Evolutionary conservation across 2,797 vertebrate genomes (phyloP), one percentile per base, ranked within the genome.

Genomic region (Parauchenoglanis ngamensis): DNA sequence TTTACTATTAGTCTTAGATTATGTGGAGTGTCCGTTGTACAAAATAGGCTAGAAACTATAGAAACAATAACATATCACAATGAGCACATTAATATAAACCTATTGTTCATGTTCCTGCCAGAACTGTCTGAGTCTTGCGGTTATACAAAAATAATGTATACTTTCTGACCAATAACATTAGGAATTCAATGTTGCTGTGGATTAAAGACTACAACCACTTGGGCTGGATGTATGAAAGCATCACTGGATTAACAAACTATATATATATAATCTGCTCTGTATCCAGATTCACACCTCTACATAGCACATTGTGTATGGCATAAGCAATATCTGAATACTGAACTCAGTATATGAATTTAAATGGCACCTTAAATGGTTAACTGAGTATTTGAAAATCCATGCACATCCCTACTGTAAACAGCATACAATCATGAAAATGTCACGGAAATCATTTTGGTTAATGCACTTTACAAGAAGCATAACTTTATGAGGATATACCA

Each of bases 141-240:
- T n/a, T 63, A 80, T 80, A n/a, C 23, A 63, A 81, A 81, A 63
- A 46, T 25, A 63, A 81, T 7, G 5, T 6, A 81, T 35, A 81
- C 21, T 21, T 44, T n/a, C 23, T 25, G 6, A 17, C 35, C 35
- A 44, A 7, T 61, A 35, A 25, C 11, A 44, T 44, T 6, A 59
- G 59, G 19, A 40, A 2, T 25, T 40, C 21, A 40, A 2, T 80
- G 13, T 6, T 61, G 23, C 56, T n/a, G 21, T 44, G 21, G 15
- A 56, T 79, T 25, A 80, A 80, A 80, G 10, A 8, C 28, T 54
- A 56, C 7, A 40, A 23, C 5, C 19, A 57, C 3, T 35, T 75
- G 52, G 7, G 2, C 15, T 78, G 52, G 76, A 35, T 31, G 76
- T 23, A 19, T 57, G 19, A 59, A 79, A 79, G 40, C 13, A 4